Conservation (phyloP, 2,797 vertebrate species). For the Eupleurogrammus muticus region DNA sequence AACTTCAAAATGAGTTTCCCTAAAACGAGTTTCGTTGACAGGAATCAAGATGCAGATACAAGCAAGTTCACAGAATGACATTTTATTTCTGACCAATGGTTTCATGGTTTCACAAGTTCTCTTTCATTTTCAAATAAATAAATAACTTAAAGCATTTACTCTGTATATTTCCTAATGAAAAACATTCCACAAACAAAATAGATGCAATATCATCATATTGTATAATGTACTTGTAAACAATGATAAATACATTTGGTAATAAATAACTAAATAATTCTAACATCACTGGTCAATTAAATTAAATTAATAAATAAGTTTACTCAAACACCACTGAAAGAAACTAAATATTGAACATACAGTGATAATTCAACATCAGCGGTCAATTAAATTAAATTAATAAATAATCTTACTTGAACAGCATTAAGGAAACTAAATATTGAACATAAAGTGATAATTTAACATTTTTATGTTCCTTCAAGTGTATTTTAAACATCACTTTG, state of each 20-base stretch:
- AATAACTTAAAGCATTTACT: constrained; percentile 9
- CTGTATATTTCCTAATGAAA: not conserved
- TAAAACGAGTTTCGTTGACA: too few relatives aligned
- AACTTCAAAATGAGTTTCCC: too few relatives aligned
- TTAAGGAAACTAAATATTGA: constrained; percentile 30
- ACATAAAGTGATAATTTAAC: too few relatives aligned
- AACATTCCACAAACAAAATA: not conserved
- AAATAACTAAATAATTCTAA: constrained; percentile 19
- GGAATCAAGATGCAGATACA: too few relatives aligned
- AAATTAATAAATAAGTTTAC: constrained; percentile 41
- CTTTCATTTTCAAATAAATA: constrained; percentile 32
- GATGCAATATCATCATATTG: not conserved
- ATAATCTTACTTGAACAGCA: constrained; percentile 5
- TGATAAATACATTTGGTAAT: constrained; percentile 32
- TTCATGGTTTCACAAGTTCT: constrained; percentile 13
- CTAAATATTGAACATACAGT: constrained; percentile 6
- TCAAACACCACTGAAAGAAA: constrained; percentile 17
- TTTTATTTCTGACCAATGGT: constrained; percentile 30
- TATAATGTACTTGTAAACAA: constrained; percentile 4
- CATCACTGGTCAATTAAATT: constrained; percentile 15
- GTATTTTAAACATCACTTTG: too few relatives aligned
- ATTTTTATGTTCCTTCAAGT: too few relatives aligned
- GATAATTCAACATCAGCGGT: constrained; percentile 16
- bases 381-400: constrained; percentile 42
- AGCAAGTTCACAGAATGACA: too few relatives aligned